These are phyloP conservation scores for Tenebrosternarchus preto DNA, from an alignment of 2,113 vertebrate genomes.

Conservation along the genomic window DNA sequence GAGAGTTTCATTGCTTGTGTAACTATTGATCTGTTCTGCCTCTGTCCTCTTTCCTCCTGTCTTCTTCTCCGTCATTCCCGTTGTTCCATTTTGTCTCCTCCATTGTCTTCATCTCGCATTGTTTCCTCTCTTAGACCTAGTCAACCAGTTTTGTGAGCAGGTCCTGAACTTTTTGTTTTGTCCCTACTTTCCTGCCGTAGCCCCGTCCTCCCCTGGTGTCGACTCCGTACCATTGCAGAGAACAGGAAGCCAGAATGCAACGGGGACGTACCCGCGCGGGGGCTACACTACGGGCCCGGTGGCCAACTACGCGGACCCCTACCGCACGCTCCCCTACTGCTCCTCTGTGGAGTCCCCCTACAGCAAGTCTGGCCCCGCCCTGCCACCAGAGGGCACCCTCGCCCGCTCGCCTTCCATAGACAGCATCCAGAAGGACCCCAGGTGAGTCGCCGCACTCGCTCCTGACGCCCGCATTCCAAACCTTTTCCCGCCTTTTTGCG, in stretches of 20 bases:
- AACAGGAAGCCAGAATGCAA: constrained; percentile 88
- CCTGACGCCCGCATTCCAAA: too few relatives aligned
- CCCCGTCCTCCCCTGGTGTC: constrained; percentile 99
- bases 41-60: constrained; percentile 23
- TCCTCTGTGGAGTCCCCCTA: constrained; percentile 97
- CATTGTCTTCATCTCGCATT: constrained; percentile 32
- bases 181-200: constrained; percentile 97
- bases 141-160: constrained; percentile 90
- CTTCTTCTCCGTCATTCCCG: background rate
- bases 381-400: constrained; percentile 94
- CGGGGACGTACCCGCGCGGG: constrained; percentile 89
- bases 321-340: constrained; percentile 98
- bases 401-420: constrained; percentile 97
- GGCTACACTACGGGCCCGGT: constrained; percentile 86
- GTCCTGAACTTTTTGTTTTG: constrained; percentile 98
- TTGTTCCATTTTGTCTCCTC: background rate
- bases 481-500: too few relatives aligned
- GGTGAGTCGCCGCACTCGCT: constrained; percentile 73
- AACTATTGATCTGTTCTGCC: background rate
- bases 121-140: constrained; percentile 80
- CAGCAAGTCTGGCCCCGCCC: constrained; percentile 97
- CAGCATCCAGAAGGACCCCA: constrained; percentile 99
- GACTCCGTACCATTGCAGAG: constrained; percentile 99
- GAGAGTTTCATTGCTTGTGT: background rate
- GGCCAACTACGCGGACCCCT: constrained; percentile 90